phyloP scores from a whole-genome alignment of 2,888 invertebrate species.

The Salpingus planirostris region DNA sequence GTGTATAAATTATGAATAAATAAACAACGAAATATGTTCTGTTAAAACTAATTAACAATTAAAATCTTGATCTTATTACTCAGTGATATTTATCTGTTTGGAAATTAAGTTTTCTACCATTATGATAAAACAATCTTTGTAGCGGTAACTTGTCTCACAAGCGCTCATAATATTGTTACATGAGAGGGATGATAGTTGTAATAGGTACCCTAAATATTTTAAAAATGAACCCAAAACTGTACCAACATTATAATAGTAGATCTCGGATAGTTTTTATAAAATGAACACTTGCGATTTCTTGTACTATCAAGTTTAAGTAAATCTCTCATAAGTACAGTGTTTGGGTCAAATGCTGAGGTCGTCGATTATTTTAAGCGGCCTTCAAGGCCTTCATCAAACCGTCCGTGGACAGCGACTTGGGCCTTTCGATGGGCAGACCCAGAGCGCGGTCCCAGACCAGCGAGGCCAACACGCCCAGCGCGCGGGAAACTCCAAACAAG shows the following conservation, averaged over 20 bases:
- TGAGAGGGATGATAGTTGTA: no score
- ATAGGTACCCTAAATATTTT: no score
- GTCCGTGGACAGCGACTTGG: slow-evolving; percentile 76
- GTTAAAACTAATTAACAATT: no score
- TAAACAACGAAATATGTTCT: no score
- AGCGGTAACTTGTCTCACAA: no score
- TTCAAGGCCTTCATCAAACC: slow-evolving; percentile 42
- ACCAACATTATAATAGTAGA: neutral
- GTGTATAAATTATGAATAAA: no score
- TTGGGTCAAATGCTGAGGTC: slow-evolving; percentile 2
- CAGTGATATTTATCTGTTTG: no score
- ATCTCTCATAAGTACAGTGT: slow-evolving; percentile 9
- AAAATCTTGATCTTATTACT: no score
- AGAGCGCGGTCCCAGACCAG: slow-evolving; percentile 82
- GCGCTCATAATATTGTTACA: no score
- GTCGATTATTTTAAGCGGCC: slow-evolving; percentile 6
- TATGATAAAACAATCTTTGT: no score
- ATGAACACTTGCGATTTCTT: slow-evolving; percentile 3
- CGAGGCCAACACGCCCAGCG: slow-evolving; percentile 75
- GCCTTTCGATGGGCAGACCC: slow-evolving; percentile 78
- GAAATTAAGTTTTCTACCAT: no score
- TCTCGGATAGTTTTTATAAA: no score
- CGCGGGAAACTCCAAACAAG: slow-evolving; percentile 84
- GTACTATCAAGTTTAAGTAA: slow-evolving; percentile 1
- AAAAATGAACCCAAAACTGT: slow-evolving; percentile 1